Evolutionary conservation across 1,140 invertebrate species (phyloP).

Genomic region (Xylocopa sonorina): DNA sequence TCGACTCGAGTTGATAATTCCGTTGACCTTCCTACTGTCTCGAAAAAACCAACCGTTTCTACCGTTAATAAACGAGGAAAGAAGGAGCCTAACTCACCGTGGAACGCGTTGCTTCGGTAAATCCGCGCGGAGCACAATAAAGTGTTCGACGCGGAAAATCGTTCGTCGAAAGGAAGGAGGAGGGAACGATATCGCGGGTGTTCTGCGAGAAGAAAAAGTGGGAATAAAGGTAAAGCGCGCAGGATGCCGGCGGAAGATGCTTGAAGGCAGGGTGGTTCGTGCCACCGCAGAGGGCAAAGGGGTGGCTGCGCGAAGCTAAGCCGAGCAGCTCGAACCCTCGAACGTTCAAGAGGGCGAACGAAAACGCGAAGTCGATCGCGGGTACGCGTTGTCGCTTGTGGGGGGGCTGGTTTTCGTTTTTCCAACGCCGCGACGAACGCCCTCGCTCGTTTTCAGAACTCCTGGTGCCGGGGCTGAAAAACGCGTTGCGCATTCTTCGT

Average conservation of each 20-base stretch:
- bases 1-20: too few species aligned
- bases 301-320: conserved; percentile 30
- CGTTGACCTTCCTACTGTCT: too few species aligned
- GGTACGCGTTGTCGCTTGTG: conserved; percentile 12
- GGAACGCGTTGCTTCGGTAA: background rate
- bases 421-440: background rate
- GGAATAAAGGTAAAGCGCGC: conserved; percentile 1
- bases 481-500: too few species aligned
- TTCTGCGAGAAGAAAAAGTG: background rate
- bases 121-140: background rate
- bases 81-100: background rate
- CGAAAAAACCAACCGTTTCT: too few species aligned
- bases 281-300: conserved; percentile 6
- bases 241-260: conserved; percentile 5
- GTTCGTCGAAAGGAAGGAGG: background rate
- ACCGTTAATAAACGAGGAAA: background rate
- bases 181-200: background rate
- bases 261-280: conserved; percentile 7
- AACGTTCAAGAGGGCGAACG: conserved; percentile 48
- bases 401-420: background rate
- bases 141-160: conserved; percentile 12
- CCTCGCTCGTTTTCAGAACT: background rate
- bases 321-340: conserved; percentile 52
- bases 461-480: background rate
- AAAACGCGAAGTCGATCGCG: conserved; percentile 31